phyloP scores from a whole-genome alignment of 1,140 invertebrate genomes.

The Drosophila trapezifrons region DNA sequence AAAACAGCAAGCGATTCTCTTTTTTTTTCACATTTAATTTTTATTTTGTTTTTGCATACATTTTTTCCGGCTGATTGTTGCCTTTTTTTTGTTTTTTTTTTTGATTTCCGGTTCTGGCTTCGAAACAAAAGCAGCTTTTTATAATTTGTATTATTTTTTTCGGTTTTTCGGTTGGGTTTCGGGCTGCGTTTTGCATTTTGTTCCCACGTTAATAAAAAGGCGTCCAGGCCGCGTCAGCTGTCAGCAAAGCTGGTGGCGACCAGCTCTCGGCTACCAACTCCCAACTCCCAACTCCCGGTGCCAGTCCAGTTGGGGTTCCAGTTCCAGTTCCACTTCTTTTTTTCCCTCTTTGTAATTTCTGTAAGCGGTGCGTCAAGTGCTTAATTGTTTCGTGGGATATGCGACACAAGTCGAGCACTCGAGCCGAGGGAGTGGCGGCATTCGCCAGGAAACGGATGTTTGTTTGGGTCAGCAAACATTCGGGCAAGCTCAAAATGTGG shows the following conservation, averaged over 20 bases:
- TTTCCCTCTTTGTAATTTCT: slow-evolving; percentile 1
- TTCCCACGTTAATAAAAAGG: slow-evolving; percentile 73
- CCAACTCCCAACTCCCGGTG: slow-evolving; percentile 18
- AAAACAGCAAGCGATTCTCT: slow-evolving; percentile 10
- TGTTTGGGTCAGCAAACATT: slow-evolving; percentile 66
- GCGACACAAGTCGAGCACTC: slow-evolving; percentile 41
- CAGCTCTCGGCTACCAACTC: too few relatives aligned
- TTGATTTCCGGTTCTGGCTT: slow-evolving; percentile 58
- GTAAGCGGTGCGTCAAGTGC: slow-evolving; percentile 45
- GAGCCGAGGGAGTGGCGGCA: slow-evolving; percentile 43
- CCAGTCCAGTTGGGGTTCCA: slow-evolving; percentile 40
- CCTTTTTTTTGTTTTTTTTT: too few relatives aligned
- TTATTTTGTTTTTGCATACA: slow-evolving; percentile 54
- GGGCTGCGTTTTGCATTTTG: slow-evolving; percentile 53
- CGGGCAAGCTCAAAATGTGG: slow-evolving; percentile 18
- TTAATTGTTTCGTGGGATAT: slow-evolving; percentile 74
- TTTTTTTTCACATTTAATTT: slow-evolving; percentile 49
- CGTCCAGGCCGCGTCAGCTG: slow-evolving; percentile 31
- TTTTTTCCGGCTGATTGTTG: slow-evolving; percentile 42
- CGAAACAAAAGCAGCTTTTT: slow-evolving; percentile 45
- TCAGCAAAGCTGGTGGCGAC: slow-evolving; percentile 33
- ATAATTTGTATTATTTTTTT: slow-evolving; percentile 36
- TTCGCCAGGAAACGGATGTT: slow-evolving; percentile 78
- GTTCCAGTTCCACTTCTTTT: slow-evolving; percentile 23
- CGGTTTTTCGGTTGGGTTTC: slow-evolving; percentile 27